Evolutionary conservation across 2,113 vertebrate genomes (phyloP).

Genomic region (Cyphomyrus plagiostoma): DNA sequence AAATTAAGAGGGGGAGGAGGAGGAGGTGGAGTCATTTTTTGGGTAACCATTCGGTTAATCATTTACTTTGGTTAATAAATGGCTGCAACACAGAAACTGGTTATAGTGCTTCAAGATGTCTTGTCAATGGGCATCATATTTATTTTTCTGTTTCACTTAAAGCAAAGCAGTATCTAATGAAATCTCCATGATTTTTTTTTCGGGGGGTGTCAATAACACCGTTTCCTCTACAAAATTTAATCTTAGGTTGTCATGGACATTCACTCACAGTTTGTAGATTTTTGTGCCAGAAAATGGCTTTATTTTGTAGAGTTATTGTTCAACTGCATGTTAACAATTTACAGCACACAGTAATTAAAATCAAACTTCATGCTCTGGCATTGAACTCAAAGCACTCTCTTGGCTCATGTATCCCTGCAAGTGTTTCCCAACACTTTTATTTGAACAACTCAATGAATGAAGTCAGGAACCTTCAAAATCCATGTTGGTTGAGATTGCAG

Average conservation of each 20-base stretch:
- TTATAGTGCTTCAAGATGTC: neutral
- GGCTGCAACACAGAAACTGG: slow-evolving; percentile 13
- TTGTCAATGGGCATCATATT: neutral
- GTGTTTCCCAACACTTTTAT: neutral
- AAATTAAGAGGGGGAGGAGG: neutral
- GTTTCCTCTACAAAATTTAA: neutral
- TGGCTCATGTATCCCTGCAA: neutral
- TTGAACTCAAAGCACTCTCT: neutral
- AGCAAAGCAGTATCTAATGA: neutral
- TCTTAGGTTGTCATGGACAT: neutral
- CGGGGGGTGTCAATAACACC: neutral
- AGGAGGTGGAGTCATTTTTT: slow-evolving; percentile 16
- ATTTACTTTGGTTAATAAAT: slow-evolving; percentile 26
- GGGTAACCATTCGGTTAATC: slow-evolving; percentile 29
- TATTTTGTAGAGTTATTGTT: neutral
- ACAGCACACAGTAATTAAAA: neutral
- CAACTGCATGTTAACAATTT: neutral
- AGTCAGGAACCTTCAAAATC: neutral
- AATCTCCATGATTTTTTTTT: neutral
- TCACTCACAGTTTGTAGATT: neutral
- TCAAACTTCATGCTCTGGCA: neutral
- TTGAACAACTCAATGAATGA: neutral
- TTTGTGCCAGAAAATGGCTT: neutral
- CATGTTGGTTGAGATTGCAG: neutral
- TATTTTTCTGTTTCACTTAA: neutral